Base-by-base conservation (phyloP, 1,140 invertebrate species). In the Zophobas morio region DNA sequence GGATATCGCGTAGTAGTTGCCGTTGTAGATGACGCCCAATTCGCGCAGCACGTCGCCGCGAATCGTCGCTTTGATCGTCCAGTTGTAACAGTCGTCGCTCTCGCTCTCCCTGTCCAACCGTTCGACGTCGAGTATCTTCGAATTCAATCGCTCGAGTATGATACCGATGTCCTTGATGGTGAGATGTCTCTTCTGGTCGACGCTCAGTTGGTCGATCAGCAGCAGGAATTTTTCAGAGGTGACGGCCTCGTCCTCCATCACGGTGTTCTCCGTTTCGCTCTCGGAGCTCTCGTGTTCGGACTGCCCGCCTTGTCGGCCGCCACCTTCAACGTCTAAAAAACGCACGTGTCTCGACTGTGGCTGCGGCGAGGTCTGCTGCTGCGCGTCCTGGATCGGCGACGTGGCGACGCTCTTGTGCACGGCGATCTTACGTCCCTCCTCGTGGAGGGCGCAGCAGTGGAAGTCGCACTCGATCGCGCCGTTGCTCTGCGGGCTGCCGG, bases 151-250 rank as follows among this genome's bases (percentile, higher is more conserved):
- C 85, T 98, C 96, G 76, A 98, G 89, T 81, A 98, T 98, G 85
- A 97, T 95, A 70, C 96, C 96, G 87, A 98, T 97, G 87, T 98
- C 96, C 86, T 97, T 96, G 87, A 98, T 96, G 83, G 94, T 96
- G 57, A 98, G 90, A 83, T 97, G 95, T 60, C 94, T 91, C 86
- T 96, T 96, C 87, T 96, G 95, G 84, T 97, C 95, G 79, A 96
- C 93, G 81, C 94, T 96, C 40, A 97, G 89, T 87, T 97, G 95
- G 87, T 98, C 96, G 84, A 96, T 96, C 76, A 98, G 90, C 82
- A 97, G 88, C 79, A 98, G 91, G 88, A 97, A 96, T 87, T 97
- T 96, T 85, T 96, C 95, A 70, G 94, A 94, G 70, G 95, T 96
- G 81, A 94, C 91, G 75, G 92, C 91, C 83, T 96, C 95, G 86